phyloP scores from a whole-genome alignment of 2,797 vertebrate genomes.

The Chiloscyllium punctatum region DNA sequence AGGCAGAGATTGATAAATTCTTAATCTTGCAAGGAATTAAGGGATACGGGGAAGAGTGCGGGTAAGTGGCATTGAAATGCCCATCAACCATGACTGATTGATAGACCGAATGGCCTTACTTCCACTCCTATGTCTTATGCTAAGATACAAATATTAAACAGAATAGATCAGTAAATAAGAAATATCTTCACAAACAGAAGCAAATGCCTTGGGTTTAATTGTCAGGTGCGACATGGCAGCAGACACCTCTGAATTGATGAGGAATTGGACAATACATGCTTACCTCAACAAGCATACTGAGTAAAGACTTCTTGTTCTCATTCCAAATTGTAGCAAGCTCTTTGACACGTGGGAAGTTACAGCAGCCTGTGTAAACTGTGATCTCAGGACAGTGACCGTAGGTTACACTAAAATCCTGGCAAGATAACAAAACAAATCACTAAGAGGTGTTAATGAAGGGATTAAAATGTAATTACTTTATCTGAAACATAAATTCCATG shows the following conservation, averaged over 20 bases:
- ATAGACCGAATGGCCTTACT: too few species aligned
- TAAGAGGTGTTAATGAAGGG: background rate
- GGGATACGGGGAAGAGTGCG: too few species aligned
- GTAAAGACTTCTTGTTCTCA: slow-evolving; percentile 86
- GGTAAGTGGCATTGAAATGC: too few species aligned
- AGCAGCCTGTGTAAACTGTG: slow-evolving; percentile 91
- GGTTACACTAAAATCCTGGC: slow-evolving; percentile 85
- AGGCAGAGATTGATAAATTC: too few species aligned
- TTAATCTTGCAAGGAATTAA: too few species aligned
- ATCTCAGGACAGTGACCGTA: slow-evolving; percentile 96
- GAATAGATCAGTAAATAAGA: background rate
- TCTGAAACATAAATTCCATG: background rate
- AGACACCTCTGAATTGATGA: too few species aligned
- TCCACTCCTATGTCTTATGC: too few species aligned
- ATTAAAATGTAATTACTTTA: background rate
- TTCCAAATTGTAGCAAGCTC: slow-evolving; percentile 78
- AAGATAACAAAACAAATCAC: slow-evolving; percentile 39
- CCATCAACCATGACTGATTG: too few species aligned
- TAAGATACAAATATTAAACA: background rate
- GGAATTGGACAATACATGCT: slow-evolving; percentile 43
- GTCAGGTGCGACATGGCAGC: background rate
- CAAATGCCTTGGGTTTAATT: background rate
- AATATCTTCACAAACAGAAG: background rate
- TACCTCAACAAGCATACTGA: slow-evolving; percentile 97
- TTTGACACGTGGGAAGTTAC: slow-evolving; percentile 74